These are phyloP conservation scores for Rhabdornis inornatus DNA, from an alignment of 2,113 vertebrate species.

Conservation along the genomic window DNA sequence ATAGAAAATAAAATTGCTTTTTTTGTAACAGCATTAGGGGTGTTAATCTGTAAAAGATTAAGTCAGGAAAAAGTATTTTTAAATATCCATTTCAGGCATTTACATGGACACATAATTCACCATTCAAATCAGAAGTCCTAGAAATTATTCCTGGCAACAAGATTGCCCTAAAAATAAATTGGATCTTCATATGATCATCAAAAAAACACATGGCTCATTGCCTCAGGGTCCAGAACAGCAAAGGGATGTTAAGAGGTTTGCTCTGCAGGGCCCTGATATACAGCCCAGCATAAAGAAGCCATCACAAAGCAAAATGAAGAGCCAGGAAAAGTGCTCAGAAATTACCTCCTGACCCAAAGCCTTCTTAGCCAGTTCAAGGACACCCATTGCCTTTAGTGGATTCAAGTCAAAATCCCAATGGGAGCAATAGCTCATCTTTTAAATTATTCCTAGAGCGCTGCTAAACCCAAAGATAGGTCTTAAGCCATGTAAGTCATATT, in stretches of 20 bases:
- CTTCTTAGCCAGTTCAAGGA: constrained; percentile 29
- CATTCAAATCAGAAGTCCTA: not conserved
- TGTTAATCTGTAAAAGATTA: not conserved
- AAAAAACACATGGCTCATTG: constrained; percentile 48
- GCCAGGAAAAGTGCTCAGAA: constrained; percentile 4
- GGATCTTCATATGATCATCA: constrained; percentile 15
- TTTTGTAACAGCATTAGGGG: not conserved
- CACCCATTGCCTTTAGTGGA: not conserved
- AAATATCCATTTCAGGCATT: not conserved
- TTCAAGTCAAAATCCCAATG: not conserved
- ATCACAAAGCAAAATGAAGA: constrained; percentile 24
- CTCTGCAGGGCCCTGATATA: constrained; percentile 28
- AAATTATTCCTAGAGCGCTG: constrained; percentile 26
- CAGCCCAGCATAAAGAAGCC: constrained; percentile 6
- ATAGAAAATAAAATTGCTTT: not conserved
- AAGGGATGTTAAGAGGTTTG: constrained; percentile 8
- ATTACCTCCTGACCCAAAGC: constrained; percentile 19
- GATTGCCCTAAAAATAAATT: constrained; percentile 44
- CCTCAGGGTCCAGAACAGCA: constrained; percentile 16
- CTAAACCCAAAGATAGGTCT: constrained; percentile 32
- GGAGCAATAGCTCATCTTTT: constrained; percentile 27
- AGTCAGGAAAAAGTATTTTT: constrained; percentile 21
- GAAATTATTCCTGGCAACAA: constrained; percentile 44
- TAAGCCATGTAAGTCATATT: constrained; percentile 42
- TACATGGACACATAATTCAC: not conserved